Evolutionary conservation across 2,888 invertebrate species (phyloP), one percentile per base, ranked within the genome.

Genomic region (Acholoe squamosa): DNA sequence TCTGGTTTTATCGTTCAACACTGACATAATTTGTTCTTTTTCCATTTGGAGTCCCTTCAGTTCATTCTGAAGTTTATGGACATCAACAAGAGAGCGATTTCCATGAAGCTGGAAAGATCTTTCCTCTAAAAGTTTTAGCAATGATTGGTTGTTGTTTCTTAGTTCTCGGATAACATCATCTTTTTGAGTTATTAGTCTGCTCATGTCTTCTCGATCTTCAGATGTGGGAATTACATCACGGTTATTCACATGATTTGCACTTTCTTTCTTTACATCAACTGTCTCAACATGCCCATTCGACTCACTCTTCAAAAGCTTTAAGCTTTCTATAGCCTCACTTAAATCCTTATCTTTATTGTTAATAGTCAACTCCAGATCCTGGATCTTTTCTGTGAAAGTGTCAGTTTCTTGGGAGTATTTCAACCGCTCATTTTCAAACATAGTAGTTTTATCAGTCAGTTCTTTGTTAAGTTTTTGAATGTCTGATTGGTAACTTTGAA

Each of bases 1-100:
- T 52, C 95, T 93, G 0, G 96, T 94, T 90, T 96, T 96, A 91
- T 96, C 96, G 91, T 95, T 95, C 92, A 96, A 93, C 22, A 96
- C 95, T 33, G 95, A 94, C 92, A 96, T 93, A 92, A 96, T 95
- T 92, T 96, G 95, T 88, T 95, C 95, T 89, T 94, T 94, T 92
- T 96, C 96, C 43, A 93, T 91, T 89, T 94, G 94, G 51, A 95
- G 91, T 25, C 92, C 89, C 61, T 93, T 93, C 10, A 94, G 92
- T 91, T 95, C 95, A 90, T 93, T 94, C 92, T 95, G 94, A 71
- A 95, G 92, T 91, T 93, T 93, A 90, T 95, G 94, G 10, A 94
- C 89, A 43, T 94, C 94, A 51, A 94, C 91, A n/a, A 94, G 84
- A 33, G 92, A 92, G 67, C 92, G 92, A 90, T 94, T 93, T 10